phyloP scores from a whole-genome alignment of 2,113 vertebrate genomes.

The Calonectris borealis region DNA sequence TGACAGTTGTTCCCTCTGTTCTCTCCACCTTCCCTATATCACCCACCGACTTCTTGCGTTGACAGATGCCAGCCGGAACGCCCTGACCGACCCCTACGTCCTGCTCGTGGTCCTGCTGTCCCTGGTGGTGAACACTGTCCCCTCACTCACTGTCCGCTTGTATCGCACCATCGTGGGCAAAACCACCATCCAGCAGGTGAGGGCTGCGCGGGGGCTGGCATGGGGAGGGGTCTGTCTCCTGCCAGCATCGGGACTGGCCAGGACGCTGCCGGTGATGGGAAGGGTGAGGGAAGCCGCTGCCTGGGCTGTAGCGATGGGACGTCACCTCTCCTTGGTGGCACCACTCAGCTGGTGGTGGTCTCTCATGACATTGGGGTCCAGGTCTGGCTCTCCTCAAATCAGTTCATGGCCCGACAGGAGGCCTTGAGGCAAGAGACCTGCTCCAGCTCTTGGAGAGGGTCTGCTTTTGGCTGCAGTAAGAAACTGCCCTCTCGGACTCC shows the following conservation, averaged over 20 bases:
- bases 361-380: neutral
- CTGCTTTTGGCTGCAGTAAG: neutral
- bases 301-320: neutral
- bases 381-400: neutral
- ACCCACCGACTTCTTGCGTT: neutral
- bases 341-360: neutral
- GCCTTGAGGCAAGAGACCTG: neutral
- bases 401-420: neutral
- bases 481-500: neutral
- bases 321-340: neutral
- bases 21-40: too few species aligned
- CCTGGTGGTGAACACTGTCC: conserved; percentile 75
- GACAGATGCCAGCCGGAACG: conserved; percentile 75
- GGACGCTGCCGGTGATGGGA: neutral
- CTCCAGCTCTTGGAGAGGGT: neutral
- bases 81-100: conserved; percentile 71
- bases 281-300: neutral
- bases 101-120: conserved; percentile 84
- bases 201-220: neutral
- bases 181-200: conserved; percentile 71
- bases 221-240: neutral
- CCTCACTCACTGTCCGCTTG: conserved; percentile 67
- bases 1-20: neutral
- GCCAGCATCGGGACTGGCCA: fast-evolving
- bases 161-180: conserved; percentile 30